Conservation (phyloP, 1,140 invertebrate species). For the Caenorhabditis brenneri region DNA sequence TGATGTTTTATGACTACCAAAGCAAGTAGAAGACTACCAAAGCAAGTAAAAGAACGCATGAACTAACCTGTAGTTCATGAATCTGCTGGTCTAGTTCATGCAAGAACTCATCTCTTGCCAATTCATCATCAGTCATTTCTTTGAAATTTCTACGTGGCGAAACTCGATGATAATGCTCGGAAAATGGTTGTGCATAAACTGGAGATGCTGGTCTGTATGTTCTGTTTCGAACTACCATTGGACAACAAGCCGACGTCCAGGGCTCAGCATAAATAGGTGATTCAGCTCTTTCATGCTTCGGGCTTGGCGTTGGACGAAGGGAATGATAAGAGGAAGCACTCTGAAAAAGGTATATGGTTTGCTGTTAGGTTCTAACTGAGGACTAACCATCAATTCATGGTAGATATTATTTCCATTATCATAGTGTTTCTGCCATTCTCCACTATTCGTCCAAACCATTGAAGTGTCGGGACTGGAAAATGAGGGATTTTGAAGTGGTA, state of each 20-base stretch:
- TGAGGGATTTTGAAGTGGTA: slow-evolving; percentile 27
- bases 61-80: not conserved
- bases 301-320: not conserved
- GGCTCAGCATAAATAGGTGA: slow-evolving; percentile 9
- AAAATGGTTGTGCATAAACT: slow-evolving; percentile 32
- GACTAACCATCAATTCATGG: slow-evolving; percentile 6
- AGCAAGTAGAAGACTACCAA: no score
- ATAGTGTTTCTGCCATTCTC: slow-evolving; percentile 25
- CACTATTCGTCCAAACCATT: slow-evolving; percentile 31
- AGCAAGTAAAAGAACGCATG: no score
- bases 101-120: slow-evolving; percentile 19
- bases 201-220: slow-evolving; percentile 6
- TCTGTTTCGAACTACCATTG: slow-evolving; percentile 28
- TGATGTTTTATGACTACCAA: not conserved
- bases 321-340: slow-evolving; percentile 21
- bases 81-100: slow-evolving; percentile 14
- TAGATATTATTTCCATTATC: slow-evolving; percentile 18
- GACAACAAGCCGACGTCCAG: not conserved
- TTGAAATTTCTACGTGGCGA: slow-evolving; percentile 16
- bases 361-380: not conserved
- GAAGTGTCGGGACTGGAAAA: slow-evolving; percentile 38
- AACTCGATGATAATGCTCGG: not conserved
- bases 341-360: not conserved
- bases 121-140: slow-evolving; percentile 16
- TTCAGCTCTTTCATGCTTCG: not conserved